Evolutionary conservation across 2,113 vertebrate genomes (phyloP), one percentile per base, ranked within the genome.

Genomic region (Orientallactaga bullata): DNA sequence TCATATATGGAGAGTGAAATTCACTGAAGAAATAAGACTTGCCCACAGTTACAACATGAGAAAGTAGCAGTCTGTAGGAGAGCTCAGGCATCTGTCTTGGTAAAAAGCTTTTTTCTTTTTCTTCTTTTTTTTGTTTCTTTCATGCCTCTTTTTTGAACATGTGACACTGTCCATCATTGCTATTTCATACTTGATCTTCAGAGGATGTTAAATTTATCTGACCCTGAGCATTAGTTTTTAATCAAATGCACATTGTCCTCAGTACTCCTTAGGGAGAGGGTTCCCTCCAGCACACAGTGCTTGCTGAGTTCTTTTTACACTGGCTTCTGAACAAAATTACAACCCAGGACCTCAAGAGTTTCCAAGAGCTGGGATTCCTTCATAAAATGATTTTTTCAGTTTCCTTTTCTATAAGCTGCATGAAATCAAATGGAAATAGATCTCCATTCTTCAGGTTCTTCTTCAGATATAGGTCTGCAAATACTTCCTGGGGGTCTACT

Each of bases 341-440:
- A 83, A 42, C 11, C 37, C 85, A 61, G 81, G 79, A 66, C 89
- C 55, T 71, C 39, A 74, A 63, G 47, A 72, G 7, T 63, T 91
- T 73, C 72, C 66, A 24, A 88, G 60, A 90, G 77, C 61, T 86
- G 42, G 35, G 68, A n/a, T 68, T 90, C 61, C 83, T 60, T 90
- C 81, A 65, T 83, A 65, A 90, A 96, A 94, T 51, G 42, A 95
- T 60, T 85, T 97, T 37, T 24, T 28, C 78, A 92, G 88, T 51
- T 93, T n/a, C 7, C 84, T 86, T 94, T 58, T n/a, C 83, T 7
- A 21, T 42, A 68, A 30, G 12, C 26, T 86, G n/a, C 37, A 86
- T 73, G 7, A 85, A 90, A 83, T 30, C 10, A 88, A 88, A 72
- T 73, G 69, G 47, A 95, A 95, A 74, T 18, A 87, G 39, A 79